These are phyloP conservation scores for Dicaeum eximium DNA, from an alignment of 2,113 vertebrate genomes.

Conservation along the genomic window DNA sequence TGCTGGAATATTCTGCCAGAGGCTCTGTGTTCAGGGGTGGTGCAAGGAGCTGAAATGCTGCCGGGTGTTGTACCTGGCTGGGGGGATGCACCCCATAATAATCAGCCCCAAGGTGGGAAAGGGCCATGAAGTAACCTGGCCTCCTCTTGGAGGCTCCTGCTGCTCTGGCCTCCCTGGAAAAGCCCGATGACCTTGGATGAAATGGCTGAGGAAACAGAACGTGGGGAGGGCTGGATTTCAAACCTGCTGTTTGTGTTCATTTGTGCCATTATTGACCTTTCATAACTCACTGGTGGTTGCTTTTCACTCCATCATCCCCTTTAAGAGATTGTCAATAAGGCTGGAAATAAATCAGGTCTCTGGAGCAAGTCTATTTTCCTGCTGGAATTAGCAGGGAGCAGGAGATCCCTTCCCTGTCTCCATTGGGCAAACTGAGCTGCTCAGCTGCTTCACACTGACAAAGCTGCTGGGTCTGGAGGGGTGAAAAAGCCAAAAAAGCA, in stretches of 20 bases:
- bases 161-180: background rate
- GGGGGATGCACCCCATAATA: background rate
- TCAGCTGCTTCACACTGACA: background rate
- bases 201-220: background rate
- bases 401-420: background rate
- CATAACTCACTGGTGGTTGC: background rate
- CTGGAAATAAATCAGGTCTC: slow-evolving; percentile 9
- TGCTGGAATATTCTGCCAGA: background rate
- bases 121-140: background rate
- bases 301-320: slow-evolving; percentile 27
- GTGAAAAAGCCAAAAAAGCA: background rate
- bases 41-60: background rate
- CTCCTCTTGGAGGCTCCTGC: background rate
- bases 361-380: background rate
- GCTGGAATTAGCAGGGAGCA: background rate
- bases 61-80: background rate
- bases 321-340: slow-evolving; percentile 18
- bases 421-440: background rate
- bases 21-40: rapidly evolving
- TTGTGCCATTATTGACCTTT: slow-evolving; percentile 35
- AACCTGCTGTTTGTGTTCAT: background rate
- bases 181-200: rapidly evolving
- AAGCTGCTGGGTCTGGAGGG: background rate
- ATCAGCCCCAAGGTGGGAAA: background rate
- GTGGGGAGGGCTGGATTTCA: background rate